phyloP scores from a whole-genome alignment of 2,113 vertebrate species.

The Eptesicus fuscus region DNA sequence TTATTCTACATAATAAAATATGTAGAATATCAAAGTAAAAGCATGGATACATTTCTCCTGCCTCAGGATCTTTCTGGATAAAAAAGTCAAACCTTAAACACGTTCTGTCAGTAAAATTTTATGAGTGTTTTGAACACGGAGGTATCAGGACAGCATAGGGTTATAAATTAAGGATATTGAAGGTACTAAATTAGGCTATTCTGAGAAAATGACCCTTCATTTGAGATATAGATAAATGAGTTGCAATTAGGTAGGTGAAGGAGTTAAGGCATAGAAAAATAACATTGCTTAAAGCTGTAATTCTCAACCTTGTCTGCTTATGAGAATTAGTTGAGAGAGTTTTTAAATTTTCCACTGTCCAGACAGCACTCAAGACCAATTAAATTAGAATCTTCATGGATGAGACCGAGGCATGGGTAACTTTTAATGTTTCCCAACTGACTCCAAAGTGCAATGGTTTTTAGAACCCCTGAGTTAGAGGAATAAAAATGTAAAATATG shows the following conservation, averaged over 20 bases:
- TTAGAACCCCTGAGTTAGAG: background rate
- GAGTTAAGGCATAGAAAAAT: background rate
- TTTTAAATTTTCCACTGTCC: background rate
- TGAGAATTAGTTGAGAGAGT: background rate
- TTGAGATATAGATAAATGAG: background rate
- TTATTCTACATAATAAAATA: background rate
- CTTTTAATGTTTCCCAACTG: background rate
- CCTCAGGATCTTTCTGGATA: background rate
- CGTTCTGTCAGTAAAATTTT: background rate
- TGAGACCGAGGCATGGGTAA: background rate
- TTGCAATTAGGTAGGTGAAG: background rate
- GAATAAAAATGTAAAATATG: background rate
- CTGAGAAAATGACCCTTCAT: background rate
- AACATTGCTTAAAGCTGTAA: background rate
- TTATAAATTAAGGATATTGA: background rate
- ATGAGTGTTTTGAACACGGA: background rate
- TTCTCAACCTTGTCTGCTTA: background rate
- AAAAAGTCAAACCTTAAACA: background rate
- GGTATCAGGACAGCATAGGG: background rate
- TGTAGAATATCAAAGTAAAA: background rate
- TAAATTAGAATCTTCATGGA: background rate
- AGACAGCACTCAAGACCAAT: background rate
- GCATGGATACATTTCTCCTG: background rate
- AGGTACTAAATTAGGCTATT: background rate
- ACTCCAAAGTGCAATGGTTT: background rate